phyloP scores from a whole-genome alignment of 2,113 vertebrate genomes.

The Amphiprion percula region DNA sequence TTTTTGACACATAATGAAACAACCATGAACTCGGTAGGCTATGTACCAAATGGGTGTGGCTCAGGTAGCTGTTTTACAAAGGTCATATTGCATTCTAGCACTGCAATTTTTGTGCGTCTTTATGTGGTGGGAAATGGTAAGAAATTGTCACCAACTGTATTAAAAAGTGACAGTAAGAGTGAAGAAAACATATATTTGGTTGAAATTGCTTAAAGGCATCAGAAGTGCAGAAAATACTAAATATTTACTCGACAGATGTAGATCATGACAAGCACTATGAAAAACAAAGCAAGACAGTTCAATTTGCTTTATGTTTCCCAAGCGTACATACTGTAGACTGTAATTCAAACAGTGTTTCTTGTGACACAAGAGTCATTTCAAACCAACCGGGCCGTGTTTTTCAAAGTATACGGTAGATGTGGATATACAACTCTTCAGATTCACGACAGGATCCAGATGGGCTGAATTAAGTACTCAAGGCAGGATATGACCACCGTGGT shows the following conservation, averaged over 20 bases:
- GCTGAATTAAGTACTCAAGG: constrained; percentile 61
- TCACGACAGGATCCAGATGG: constrained; percentile 66
- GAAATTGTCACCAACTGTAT: no score
- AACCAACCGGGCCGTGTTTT: constrained; percentile 33
- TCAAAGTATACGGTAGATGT: constrained; percentile 7
- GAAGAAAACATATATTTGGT: no score
- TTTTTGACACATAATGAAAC: background rate
- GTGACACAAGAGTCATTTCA: constrained; percentile 3
- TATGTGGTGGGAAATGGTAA: background rate
- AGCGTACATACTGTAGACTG: background rate
- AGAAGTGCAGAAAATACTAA: background rate
- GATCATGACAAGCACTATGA: background rate
- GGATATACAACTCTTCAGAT: constrained; percentile 51
- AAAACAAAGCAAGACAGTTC: background rate
- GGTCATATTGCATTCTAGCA: no score
- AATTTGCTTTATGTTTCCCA: background rate
- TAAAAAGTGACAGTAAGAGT: no score
- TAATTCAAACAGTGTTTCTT: constrained; percentile 21
- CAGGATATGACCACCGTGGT: constrained; percentile 67
- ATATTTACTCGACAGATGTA: background rate
- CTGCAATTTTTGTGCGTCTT: background rate
- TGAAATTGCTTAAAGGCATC: background rate
- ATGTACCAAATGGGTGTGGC: background rate
- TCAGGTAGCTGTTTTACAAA: background rate
- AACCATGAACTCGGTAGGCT: background rate